Base-by-base conservation (phyloP, 1,140 invertebrate species). In the Caenorhabditis brenneri region DNA sequence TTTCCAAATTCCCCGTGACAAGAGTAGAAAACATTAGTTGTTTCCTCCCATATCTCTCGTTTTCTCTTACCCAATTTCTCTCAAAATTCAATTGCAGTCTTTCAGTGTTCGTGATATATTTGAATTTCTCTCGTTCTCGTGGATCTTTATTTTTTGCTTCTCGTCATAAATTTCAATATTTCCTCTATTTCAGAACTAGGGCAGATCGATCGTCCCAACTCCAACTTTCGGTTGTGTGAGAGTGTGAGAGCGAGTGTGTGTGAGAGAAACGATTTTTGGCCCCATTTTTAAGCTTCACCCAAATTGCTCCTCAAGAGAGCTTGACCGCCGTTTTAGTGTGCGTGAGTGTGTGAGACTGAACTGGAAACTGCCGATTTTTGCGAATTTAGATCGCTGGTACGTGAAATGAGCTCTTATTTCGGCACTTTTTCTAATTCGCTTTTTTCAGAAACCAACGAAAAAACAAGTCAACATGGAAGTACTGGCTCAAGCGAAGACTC, bases 161-260 rank as follows among this genome's bases (percentile, higher is more conserved):
- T 19, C 7, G 22, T 5, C 31, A 12, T 31, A 65, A 65, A 65
- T 36, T 33, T n/a, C n/a, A 10, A 65, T 5, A 12, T 46, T 46
- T 74, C n/a, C n/a, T n/a, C n/a, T n/a, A n/a, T 74, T 74, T 42
- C 65, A 74, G 65, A 74, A 74, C 65, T 74, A 65, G 65, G 65
- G 65, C 33, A 24, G 65, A 74, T 74, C 65, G 36, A 74, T 74
- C 22, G 36, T 42, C 36, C 15, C 65, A 42, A 42, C 65, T 33
- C 46, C 65, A 42, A 24, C 33, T 22, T 39, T 74, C 36, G 36
- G 33, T 74, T 74, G 65, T 42, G 65, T 46, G 65, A 74, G 65
- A 74, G 65, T 42, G 39, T 42, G 39, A 74, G 65, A 29, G 60
- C 36, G 60, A 65, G 60, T 65, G 60, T 65, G 58, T 65, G 65